Conservation (phyloP, 1,140 invertebrate species). For the Heliconius nattereri region DNA sequence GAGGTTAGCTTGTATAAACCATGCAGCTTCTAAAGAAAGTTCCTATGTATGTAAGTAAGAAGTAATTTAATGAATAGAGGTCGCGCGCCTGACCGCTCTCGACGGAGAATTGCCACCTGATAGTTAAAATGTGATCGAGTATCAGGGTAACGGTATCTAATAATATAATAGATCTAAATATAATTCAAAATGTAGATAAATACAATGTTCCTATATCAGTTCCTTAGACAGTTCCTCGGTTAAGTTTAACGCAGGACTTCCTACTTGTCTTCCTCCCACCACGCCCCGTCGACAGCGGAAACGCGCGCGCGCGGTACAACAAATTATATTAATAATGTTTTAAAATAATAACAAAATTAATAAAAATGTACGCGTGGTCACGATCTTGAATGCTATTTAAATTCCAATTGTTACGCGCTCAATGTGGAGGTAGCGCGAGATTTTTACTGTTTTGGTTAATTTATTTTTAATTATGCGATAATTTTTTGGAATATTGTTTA, state of each 20-base stretch:
- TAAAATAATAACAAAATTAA: conserved; percentile 78
- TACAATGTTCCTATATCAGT: conserved; percentile 50
- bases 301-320: conserved; percentile 69
- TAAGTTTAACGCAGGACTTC: conserved; percentile 52
- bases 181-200: conserved; percentile 12
- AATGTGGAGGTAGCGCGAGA: conserved; percentile 53
- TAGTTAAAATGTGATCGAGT: conserved; percentile 57
- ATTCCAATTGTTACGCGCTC: conserved; percentile 58
- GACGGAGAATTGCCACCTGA: conserved; percentile 52
- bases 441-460: conserved; percentile 61
- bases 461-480: background rate
- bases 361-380: conserved; percentile 71
- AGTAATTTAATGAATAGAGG: conserved; percentile 79
- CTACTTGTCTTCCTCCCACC: conserved; percentile 69
- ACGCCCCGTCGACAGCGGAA: conserved; percentile 51
- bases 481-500: background rate
- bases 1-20: conserved; percentile 80
- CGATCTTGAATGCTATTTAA: conserved; percentile 49
- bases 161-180: conserved; percentile 28
- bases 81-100: conserved; percentile 56
- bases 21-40: conserved; percentile 81
- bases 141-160: conserved; percentile 59
- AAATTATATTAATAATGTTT: conserved; percentile 81
- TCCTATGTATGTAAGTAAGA: conserved; percentile 81
- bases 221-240: conserved; percentile 41